A percentile compares a stretch with the other conserved stretches of the same genome.
Conservation (phyloP, 2,797 vertebrate genomes). For the Synanceia verrucosa region DNA sequence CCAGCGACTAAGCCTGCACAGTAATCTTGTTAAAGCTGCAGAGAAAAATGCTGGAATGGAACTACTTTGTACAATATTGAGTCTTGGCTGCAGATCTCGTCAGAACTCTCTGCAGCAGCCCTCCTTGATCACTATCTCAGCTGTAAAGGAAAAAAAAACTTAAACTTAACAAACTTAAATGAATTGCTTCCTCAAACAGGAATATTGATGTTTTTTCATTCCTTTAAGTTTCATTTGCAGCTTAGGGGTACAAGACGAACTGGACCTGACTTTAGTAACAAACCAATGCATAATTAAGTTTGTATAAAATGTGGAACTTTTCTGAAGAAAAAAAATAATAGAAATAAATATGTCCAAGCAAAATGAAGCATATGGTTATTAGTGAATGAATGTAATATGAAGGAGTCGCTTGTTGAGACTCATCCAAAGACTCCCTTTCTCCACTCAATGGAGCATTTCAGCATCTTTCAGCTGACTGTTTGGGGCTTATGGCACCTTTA, state of each 20-base stretch:
- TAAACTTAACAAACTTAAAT: background rate
- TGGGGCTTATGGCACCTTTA: background rate
- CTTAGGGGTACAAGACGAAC: background rate
- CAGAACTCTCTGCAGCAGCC: conserved; percentile 24
- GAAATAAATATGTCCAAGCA: background rate
- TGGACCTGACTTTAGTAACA: background rate
- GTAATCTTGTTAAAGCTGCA: conserved; percentile 48
- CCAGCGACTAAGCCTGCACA: conserved; percentile 35
- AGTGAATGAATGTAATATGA: background rate
- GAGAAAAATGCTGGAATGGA: conserved; percentile 20
- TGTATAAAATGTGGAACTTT: background rate
- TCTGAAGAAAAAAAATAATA: background rate
- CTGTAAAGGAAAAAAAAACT: background rate
- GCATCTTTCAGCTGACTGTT: background rate
- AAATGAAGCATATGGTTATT: background rate
- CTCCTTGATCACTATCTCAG: conserved; percentile 16
- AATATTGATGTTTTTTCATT: background rate
- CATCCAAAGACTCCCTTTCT: too few relatives aligned
- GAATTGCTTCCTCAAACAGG: background rate
- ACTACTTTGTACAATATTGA: conserved; percentile 22
- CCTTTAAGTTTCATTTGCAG: background rate
- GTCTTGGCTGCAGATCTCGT: conserved; percentile 37
- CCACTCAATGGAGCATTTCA: background rate
- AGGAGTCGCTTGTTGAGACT: too few relatives aligned
- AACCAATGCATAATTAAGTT: background rate